Base-by-base conservation (phyloP, 2,113 vertebrate species). In the Sylvia atricapilla region DNA sequence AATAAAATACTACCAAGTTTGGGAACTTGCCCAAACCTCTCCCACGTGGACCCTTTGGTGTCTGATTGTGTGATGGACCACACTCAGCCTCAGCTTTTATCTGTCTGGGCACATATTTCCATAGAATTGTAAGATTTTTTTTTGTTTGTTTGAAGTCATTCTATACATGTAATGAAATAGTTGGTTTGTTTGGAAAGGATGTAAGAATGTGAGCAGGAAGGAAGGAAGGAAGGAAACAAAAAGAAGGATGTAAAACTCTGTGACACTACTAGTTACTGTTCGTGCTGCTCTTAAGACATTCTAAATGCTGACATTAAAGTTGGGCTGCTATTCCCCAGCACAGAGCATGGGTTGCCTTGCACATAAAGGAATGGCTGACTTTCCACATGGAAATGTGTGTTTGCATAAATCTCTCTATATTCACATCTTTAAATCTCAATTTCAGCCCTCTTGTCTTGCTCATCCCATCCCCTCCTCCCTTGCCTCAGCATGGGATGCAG, bases 141-240 rank as follows among this genome's bases (percentile, higher is more conserved):
- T n/a, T 31, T 62, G 11, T 43, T 33, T 63, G 27, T 59, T 74
- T 93, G 47, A 87, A 85, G 52, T 64, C 8, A 46, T 72, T 72
- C 22, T 37, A 37, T 0, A 0, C 13, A 27, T 41, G 31, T 73
- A 66, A 76, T 1, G 5, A 80, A 89, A 87, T 66, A 62, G 28
- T 67, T 24, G 23, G 14, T 53, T 87, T 89, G 35, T 60, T 94
- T 72, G 41, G 23, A 74, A 90, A 20, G 19, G 37, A 81, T 70
- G 43, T 35, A 74, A 59, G 33, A 86, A 77, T 49, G 28, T 53
- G 35, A 78, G 15, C 49, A 74, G 63, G 56, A 94, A 92, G 56
- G 64, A 90, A 94, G 56, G 64, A 90, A 94, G 43, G 43, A 86
- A 94, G 44, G 63, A 93, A 90, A 62, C 44, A 73, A 53, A 81